phyloP scores from a whole-genome alignment of 2,113 vertebrate genomes.

The Cryptotis parvus region DNA sequence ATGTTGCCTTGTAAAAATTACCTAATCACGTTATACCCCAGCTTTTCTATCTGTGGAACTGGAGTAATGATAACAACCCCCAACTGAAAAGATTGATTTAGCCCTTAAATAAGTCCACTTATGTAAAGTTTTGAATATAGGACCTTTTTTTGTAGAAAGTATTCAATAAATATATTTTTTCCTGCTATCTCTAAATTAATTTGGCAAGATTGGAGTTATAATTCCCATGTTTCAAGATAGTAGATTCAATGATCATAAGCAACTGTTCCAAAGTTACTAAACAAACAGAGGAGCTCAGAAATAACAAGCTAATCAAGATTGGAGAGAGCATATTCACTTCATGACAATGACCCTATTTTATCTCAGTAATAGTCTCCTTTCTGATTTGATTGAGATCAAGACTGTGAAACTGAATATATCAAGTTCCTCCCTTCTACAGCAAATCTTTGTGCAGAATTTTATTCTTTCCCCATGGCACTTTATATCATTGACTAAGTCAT shows the following conservation, averaged over 20 bases:
- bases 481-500: constrained; percentile 18
- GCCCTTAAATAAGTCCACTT: constrained; percentile 17
- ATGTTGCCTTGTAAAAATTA: background rate
- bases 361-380: background rate
- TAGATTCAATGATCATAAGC: background rate
- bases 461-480: background rate
- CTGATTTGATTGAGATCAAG: background rate
- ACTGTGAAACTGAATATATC: background rate
- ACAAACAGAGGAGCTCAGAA: background rate
- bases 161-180: background rate
- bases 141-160: background rate
- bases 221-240: background rate
- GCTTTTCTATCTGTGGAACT: background rate
- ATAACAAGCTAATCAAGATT: background rate
- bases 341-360: background rate
- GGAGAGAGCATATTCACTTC: background rate
- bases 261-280: constrained; percentile 1
- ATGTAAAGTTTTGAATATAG: background rate
- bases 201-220: background rate
- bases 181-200: background rate
- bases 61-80: background rate
- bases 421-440: background rate
- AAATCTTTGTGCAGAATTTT: background rate
- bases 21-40: background rate
- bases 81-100: background rate